Conservation (phyloP, 2,113 vertebrate species). For the Zosterops lateralis region DNA sequence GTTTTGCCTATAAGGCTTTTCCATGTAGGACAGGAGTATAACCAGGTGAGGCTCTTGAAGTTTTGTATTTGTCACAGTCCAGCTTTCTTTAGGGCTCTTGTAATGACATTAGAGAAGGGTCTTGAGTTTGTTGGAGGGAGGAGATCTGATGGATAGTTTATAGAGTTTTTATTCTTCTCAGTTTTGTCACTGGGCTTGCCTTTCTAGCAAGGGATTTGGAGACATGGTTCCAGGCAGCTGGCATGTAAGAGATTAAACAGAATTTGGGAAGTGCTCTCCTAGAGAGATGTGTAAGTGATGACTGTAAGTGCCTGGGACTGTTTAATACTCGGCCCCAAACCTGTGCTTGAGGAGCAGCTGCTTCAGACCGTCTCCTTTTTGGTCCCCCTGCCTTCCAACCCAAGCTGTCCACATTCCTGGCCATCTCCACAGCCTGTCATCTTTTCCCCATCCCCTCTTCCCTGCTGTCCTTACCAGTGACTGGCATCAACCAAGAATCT, state of each 20-base stretch:
- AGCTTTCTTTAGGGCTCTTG: not conserved
- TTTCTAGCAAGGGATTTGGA: not conserved
- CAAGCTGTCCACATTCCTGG: not conserved
- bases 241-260: not conserved
- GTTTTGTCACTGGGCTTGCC: not conserved
- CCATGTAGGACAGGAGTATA: not conserved
- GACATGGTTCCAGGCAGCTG: not conserved
- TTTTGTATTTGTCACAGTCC: not conserved
- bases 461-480: rapidly evolving
- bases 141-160: not conserved
- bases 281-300: not conserved
- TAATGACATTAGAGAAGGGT: not conserved
- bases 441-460: not conserved
- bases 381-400: not conserved
- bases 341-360: not conserved
- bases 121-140: not conserved
- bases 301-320: not conserved
- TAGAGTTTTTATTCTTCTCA: not conserved
- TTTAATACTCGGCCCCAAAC: not conserved
- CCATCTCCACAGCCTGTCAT: not conserved
- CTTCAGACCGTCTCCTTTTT: not conserved
- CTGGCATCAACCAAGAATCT: not conserved
- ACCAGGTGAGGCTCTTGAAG: not conserved
- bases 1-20: not conserved
- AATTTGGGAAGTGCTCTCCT: not conserved